phyloP scores from a whole-genome alignment of 2,888 invertebrate genomes.

The Itoplectis maculator region DNA sequence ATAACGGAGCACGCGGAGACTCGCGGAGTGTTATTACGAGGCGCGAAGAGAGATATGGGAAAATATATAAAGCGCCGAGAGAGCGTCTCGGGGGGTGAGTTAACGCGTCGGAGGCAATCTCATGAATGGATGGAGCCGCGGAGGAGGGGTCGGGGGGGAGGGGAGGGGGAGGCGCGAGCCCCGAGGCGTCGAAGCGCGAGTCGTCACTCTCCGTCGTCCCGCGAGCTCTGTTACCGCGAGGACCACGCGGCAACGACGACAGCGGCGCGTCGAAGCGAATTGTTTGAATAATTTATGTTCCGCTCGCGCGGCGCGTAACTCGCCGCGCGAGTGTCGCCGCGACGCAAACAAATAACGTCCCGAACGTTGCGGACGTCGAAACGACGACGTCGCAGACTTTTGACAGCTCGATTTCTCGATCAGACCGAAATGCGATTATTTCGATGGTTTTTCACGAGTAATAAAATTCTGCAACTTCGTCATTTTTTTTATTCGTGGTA shows the following conservation, averaged over 20 bases:
- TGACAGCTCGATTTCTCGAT: too few species aligned
- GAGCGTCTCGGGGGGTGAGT: slow-evolving; percentile 60
- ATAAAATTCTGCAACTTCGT: too few species aligned
- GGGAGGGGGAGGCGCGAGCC: slow-evolving; percentile 33
- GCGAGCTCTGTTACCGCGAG: slow-evolving; percentile 17
- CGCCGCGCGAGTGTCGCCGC: slow-evolving; percentile 32
- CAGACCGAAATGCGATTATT: too few species aligned
- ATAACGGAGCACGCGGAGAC: slow-evolving; percentile 57
- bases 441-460: too few species aligned
- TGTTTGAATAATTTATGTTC: slow-evolving; percentile 67
- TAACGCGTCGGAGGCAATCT: slow-evolving; percentile 66
- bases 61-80: slow-evolving; percentile 57
- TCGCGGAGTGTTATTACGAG: slow-evolving; percentile 65
- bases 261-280: slow-evolving; percentile 59
- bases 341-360: slow-evolving; percentile 52
- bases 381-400: too few species aligned
- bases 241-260: slow-evolving; percentile 34
- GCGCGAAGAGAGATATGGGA: slow-evolving; percentile 54
- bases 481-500: too few species aligned
- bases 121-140: slow-evolving; percentile 65
- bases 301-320: slow-evolving; percentile 30
- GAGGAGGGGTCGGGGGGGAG: too few species aligned
- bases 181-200: slow-evolving; percentile 63
- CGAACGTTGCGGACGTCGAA: neutral
- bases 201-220: slow-evolving; percentile 66